Conservation (phyloP, 2,113 vertebrate genomes). For the Cyanoderma ruficeps region DNA sequence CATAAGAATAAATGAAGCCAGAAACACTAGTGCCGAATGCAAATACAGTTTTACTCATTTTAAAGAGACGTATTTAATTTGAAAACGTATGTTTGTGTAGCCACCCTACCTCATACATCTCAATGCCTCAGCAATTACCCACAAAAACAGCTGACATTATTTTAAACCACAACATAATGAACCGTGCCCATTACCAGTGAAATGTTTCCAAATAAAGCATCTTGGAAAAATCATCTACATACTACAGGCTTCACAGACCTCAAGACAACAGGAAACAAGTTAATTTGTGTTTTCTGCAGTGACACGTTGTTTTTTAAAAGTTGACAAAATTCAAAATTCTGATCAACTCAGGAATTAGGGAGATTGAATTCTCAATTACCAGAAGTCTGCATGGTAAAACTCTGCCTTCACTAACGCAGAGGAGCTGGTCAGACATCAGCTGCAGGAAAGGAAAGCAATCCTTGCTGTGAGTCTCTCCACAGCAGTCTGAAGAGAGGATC, state of each 20-base stretch:
- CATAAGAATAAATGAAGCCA: not conserved
- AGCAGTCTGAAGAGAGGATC: not conserved
- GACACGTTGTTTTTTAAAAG: not conserved
- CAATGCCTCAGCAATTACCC: not conserved
- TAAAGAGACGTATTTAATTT: not conserved
- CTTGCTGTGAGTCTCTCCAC: not conserved
- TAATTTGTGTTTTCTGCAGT: not conserved
- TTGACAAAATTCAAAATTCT: not conserved
- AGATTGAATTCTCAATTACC: not conserved
- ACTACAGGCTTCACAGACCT: not conserved
- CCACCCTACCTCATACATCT: not conserved
- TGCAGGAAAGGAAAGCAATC: not conserved
- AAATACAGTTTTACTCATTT: not conserved
- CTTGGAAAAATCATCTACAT: not conserved
- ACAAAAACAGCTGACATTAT: not conserved
- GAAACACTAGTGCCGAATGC: not conserved
- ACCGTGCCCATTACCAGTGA: not conserved
- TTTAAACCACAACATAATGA: not conserved
- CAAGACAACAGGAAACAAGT: not conserved
- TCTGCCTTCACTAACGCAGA: not conserved
- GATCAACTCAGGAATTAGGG: not conserved
- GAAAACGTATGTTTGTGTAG: not conserved
- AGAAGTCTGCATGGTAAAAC: not conserved
- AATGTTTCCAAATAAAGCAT: not conserved
- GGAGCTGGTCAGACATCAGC: not conserved